Evolutionary conservation across 2,888 invertebrate genomes (phyloP).

Genomic region (Noctuana brunneofusca): DNA sequence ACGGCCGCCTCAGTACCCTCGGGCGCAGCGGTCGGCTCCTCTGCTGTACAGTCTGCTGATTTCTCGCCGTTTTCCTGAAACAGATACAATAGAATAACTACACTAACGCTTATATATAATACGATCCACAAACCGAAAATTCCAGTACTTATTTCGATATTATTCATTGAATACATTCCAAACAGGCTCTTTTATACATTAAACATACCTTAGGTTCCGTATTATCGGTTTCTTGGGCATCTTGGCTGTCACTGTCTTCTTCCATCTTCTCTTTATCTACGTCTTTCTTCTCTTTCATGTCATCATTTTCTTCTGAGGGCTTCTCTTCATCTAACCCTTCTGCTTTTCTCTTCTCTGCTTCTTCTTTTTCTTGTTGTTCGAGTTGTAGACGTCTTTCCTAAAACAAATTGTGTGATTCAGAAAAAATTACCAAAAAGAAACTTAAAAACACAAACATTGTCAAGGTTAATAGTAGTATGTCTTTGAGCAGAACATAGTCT

Average conservation of each 20-base stretch:
- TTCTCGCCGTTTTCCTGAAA: constrained; percentile 55
- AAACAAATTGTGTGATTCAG: no score
- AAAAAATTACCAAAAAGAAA: no score
- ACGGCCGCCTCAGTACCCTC: constrained; percentile 40
- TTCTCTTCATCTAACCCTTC: constrained; percentile 39
- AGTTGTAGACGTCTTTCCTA: constrained; percentile 16
- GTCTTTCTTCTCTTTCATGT: constrained; percentile 8
- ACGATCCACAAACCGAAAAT: neutral
- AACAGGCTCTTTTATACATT: neutral
- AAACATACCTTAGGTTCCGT: constrained; percentile 42
- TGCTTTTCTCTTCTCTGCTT: constrained; percentile 44
- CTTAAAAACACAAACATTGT: no score
- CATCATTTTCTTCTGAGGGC: constrained; percentile 36
- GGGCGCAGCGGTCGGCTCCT: constrained; percentile 30
- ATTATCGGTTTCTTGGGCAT: neutral
- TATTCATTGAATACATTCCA: no score
- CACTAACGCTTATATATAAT: neutral
- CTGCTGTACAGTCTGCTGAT: constrained; percentile 29
- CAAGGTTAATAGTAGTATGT: no score
- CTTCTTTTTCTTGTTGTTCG: constrained; percentile 45
- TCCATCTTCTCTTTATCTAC: constrained; percentile 1
- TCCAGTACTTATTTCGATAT: no score
- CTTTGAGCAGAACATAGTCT: no score
- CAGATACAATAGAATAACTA: neutral
- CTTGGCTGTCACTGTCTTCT: constrained; percentile 3